phyloP scores from a whole-genome alignment of 92 coral and sea anemone species.

The Paramuricea clavata region DNA sequence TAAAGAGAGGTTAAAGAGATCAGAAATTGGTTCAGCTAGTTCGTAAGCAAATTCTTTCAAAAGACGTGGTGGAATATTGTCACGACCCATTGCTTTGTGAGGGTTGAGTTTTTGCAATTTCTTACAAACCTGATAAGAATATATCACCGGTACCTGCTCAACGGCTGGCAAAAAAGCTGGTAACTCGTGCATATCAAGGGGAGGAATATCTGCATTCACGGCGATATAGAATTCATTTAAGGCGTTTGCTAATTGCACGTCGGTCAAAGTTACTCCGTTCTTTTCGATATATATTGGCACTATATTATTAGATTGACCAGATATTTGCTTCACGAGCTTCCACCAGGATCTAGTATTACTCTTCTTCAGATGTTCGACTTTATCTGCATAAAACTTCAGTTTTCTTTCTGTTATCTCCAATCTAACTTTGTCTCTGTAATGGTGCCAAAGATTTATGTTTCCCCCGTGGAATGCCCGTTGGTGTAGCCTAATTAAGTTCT shows the following conservation, averaged over 20 bases:
- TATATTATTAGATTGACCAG: no score
- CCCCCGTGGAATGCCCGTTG: conserved; percentile 66
- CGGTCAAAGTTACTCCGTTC: conserved; percentile 33
- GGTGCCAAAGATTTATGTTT: conserved; percentile 46
- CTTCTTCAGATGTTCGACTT: conserved; percentile 59
- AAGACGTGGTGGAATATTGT: no score
- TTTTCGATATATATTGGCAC: no score
- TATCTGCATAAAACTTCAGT: conserved; percentile 43
- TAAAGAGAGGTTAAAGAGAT: background rate
- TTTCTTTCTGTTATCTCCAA: conserved; percentile 43
- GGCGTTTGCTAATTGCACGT: conserved; percentile 31
- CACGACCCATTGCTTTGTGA: no score
- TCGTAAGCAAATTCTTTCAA: background rate
- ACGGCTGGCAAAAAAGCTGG: conserved; percentile 54
- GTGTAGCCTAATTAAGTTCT: conserved; percentile 47
- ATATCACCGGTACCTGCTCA: no score
- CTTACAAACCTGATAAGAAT: no score
- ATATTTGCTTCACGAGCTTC: conserved; percentile 55
- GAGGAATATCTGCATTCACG: no score
- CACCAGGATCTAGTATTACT: conserved; percentile 64
- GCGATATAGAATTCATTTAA: conserved; percentile 41
- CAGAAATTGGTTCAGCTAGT: background rate
- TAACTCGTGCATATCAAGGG: no score
- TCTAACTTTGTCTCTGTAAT: conserved; percentile 49
- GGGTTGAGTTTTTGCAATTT: no score